phyloP scores from a whole-genome alignment of 2,888 invertebrate species.

The Parascotia fuliginaria region DNA sequence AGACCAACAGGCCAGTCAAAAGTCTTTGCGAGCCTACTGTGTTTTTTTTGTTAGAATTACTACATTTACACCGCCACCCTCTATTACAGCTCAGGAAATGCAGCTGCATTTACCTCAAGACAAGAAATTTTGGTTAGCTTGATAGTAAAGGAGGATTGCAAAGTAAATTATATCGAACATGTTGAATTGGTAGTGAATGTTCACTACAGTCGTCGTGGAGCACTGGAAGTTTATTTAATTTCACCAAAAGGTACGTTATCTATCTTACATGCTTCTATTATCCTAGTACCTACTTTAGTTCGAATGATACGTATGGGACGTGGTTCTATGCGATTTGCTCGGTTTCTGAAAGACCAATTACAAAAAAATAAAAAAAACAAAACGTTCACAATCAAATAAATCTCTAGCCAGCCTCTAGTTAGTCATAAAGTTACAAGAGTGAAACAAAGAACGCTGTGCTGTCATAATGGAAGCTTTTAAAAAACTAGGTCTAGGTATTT shows the following conservation, averaged over 20 bases:
- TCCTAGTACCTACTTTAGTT: slow-evolving; percentile 53
- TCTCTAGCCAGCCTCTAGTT: too few species aligned
- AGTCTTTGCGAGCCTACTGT: too few species aligned
- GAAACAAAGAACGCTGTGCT: too few species aligned
- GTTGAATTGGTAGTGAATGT: slow-evolving; percentile 91
- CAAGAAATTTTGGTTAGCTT: slow-evolving; percentile 51
- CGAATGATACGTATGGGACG: slow-evolving; percentile 41
- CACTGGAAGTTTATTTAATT: slow-evolving; percentile 89
- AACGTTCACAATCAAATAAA: too few species aligned
- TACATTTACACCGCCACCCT: too few species aligned
- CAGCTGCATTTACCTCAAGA: slow-evolving; percentile 49
- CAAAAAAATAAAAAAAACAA: too few species aligned
- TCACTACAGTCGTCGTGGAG: slow-evolving; percentile 90
- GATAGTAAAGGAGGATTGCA: slow-evolving; percentile 86
- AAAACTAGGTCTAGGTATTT: too few species aligned
- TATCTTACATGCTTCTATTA: slow-evolving; percentile 26
- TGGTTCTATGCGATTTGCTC: not conserved
- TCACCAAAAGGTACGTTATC: slow-evolving; percentile 89
- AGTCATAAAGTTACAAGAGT: too few species aligned
- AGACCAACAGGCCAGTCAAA: too few species aligned
- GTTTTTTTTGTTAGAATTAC: too few species aligned
- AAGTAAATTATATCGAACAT: slow-evolving; percentile 92
- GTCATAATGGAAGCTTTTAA: too few species aligned
- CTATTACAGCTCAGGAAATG: slow-evolving; percentile 29
- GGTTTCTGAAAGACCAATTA: too few species aligned